Base-by-base conservation (phyloP, 2,113 vertebrate species). In the Alligator mississippiensis region DNA sequence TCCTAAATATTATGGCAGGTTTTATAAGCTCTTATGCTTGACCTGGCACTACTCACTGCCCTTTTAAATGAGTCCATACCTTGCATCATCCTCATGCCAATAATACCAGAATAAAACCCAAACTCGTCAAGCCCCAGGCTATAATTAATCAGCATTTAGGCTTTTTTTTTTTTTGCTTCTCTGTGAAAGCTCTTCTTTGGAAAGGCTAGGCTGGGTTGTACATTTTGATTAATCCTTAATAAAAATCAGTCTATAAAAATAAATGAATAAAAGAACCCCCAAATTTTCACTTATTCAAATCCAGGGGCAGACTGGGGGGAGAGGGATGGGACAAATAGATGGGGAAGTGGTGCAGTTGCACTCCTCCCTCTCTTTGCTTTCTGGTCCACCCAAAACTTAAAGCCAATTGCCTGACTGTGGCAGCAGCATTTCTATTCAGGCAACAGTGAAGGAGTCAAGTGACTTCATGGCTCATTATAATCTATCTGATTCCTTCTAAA, bases 71-170 rank as follows among this genome's bases (percentile, higher is more conserved):
- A 21, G 9, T 11, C 34, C 11, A 21, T 16, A 21, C 3, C 17
- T 19, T 63, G 21, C 59, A 4, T 10, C 0, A 0, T 5, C 2
- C 17, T 88, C 62, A n/a, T 66, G 12, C 10, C 19, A n/a, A 2
- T 3, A 1, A 2, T 10, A 54, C 30, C 11, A 77, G 2, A 16
- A 28, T 21, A 66, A 14, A 7, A 58, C 6, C 19, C 30, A 22
- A 13, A 1, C 11, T 17, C 47, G 3, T 25, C 28, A 27, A 82
- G 12, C 7, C 13, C 10, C 28, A 30, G 22, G 12, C 18, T 0
- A 34, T 9, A 72, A 13, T 2, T 63, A 87, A 54, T 0, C 2
- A 9, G 5, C 9, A 55, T 63, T 62, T 62, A 8, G 13, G 18
- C 11, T 3, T 72, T 86, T 84, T 30, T 3, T 30, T 38, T 76